These are phyloP conservation scores for Probaryconus sp. DNA, from an alignment of 1,140 invertebrate species.

Conservation along the genomic window DNA sequence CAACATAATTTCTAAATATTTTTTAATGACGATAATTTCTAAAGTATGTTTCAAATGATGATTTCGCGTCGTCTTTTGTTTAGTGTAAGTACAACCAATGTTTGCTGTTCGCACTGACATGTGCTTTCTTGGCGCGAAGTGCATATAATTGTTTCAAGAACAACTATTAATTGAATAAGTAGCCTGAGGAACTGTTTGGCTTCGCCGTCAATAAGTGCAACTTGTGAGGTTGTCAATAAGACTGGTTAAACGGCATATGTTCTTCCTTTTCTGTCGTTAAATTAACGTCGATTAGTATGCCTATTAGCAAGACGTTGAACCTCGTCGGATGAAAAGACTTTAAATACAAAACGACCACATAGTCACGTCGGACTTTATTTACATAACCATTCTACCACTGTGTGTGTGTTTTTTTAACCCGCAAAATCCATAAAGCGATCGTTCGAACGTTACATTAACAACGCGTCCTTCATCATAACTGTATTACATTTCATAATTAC, in stretches of 20 bases:
- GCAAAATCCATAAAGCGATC: slow-evolving; percentile 9
- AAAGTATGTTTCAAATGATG: too few relatives aligned
- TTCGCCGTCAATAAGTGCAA: slow-evolving; percentile 42
- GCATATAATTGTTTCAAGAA: slow-evolving; percentile 49
- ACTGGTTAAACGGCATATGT: slow-evolving; percentile 62
- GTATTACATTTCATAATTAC: too few relatives aligned
- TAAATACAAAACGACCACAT: slow-evolving; percentile 54
- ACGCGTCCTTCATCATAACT: too few relatives aligned
- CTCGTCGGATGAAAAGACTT: slow-evolving; percentile 57
- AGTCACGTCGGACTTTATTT: slow-evolving; percentile 29
- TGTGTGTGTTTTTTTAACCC: slow-evolving; percentile 8
- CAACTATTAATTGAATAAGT: slow-evolving; percentile 51
- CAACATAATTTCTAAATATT: too few relatives aligned
- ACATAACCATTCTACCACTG: slow-evolving; percentile 36
- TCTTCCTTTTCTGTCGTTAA: slow-evolving; percentile 66
- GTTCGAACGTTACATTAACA: too few relatives aligned
- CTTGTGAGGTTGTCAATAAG: slow-evolving; percentile 67
- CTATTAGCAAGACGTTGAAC: slow-evolving; percentile 74
- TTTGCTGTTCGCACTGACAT: slow-evolving; percentile 18
- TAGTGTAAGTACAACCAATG: too few relatives aligned
- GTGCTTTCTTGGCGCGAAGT: slow-evolving; percentile 2
- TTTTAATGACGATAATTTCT: too few relatives aligned
- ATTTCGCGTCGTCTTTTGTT: too few relatives aligned
- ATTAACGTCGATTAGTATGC: slow-evolving; percentile 75
- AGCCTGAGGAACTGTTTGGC: slow-evolving; percentile 33